These are phyloP conservation scores for Chouioia cunea DNA, from an alignment of 2,888 invertebrate species.

Conservation along the genomic window DNA sequence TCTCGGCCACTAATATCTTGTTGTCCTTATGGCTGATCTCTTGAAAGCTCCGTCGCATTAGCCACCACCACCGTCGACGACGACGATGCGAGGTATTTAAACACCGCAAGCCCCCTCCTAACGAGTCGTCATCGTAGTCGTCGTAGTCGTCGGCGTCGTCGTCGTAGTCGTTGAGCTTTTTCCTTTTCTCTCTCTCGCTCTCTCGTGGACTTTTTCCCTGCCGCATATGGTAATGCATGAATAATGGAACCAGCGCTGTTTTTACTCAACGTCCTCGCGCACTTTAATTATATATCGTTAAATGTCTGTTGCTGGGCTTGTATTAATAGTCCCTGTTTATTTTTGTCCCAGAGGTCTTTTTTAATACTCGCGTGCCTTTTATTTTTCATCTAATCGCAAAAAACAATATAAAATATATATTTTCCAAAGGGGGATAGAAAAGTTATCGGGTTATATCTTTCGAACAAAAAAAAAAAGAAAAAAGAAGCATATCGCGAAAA, in stretches of 20 bases:
- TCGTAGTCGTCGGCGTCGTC: too few relatives aligned
- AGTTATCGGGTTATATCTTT: slow-evolving; percentile 34
- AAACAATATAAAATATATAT: slow-evolving; percentile 27
- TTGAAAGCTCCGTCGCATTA: slow-evolving; percentile 54
- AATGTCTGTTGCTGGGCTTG: slow-evolving; percentile 5
- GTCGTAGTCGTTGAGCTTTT: not conserved
- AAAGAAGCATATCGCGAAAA: slow-evolving; percentile 48
- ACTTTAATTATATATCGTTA: slow-evolving; percentile 27
- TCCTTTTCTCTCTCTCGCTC: slow-evolving; percentile 7
- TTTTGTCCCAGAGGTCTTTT: too few relatives aligned
- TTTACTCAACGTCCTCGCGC: not conserved
- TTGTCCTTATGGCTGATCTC: slow-evolving; percentile 55
- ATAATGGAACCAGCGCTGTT: slow-evolving; percentile 32
- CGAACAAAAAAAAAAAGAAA: not conserved
- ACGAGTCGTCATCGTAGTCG: not conserved
- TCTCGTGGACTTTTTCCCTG: not conserved
- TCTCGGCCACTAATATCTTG: slow-evolving; percentile 52
- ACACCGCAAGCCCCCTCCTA: slow-evolving; percentile 34
- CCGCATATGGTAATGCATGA: slow-evolving; percentile 38
- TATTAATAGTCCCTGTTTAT: slow-evolving; percentile 8
- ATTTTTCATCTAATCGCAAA: slow-evolving; percentile 19
- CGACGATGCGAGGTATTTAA: slow-evolving; percentile 43
- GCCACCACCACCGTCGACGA: slow-evolving; percentile 29
- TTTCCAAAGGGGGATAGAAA: too few relatives aligned
- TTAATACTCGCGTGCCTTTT: too few relatives aligned